A percentile compares a stretch with the other conserved stretches of the same genome.
Evolutionary conservation across 2,888 invertebrate genomes (phyloP).

Genomic region (Azorinus chamasolen): DNA sequence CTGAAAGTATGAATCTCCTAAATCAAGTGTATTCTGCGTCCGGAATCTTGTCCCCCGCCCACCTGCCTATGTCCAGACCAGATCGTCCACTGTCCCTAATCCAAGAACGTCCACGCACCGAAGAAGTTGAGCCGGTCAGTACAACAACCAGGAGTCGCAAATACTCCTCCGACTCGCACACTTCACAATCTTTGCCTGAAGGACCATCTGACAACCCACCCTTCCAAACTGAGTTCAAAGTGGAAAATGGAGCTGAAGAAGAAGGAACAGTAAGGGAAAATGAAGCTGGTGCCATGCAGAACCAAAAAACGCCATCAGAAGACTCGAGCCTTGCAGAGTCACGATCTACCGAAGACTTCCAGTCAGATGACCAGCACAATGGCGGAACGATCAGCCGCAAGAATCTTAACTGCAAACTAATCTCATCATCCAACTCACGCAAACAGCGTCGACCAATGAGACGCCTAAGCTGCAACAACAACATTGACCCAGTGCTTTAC

Average conservation of each 20-base stretch:
- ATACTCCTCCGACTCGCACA: conserved; percentile 77
- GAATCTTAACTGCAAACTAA: conserved; percentile 79
- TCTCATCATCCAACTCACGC: conserved; percentile 75
- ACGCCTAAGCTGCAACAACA: conserved; percentile 67
- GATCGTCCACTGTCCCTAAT: conserved; percentile 58
- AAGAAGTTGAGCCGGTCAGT: conserved; percentile 68
- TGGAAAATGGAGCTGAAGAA: conserved; percentile 43
- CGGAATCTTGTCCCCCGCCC: conserved; percentile 56
- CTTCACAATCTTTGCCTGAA: conserved; percentile 69
- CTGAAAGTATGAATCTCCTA: conserved; percentile 55
- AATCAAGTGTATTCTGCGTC: conserved; percentile 47
- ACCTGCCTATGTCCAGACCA: conserved; percentile 39
- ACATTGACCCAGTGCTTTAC: conserved; percentile 50
- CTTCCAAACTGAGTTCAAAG: conserved; percentile 38
- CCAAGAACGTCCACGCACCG: conserved; percentile 45
- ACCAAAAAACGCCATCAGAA: conserved; percentile 67
- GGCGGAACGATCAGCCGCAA: conserved; percentile 71
- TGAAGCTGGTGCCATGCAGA: conserved; percentile 19
- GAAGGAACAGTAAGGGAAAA: conserved; percentile 38
- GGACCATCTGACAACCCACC: conserved; percentile 38
- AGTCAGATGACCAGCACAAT: conserved; percentile 62
- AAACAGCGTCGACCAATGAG: conserved; percentile 83
- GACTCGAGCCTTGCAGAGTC: conserved; percentile 79
- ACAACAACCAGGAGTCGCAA: conserved; percentile 75
- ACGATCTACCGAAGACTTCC: conserved; percentile 71